These are phyloP conservation scores for Cyprinodon brontotheroides DNA, from an alignment of 2,113 vertebrate genomes.

Conservation along the genomic window DNA sequence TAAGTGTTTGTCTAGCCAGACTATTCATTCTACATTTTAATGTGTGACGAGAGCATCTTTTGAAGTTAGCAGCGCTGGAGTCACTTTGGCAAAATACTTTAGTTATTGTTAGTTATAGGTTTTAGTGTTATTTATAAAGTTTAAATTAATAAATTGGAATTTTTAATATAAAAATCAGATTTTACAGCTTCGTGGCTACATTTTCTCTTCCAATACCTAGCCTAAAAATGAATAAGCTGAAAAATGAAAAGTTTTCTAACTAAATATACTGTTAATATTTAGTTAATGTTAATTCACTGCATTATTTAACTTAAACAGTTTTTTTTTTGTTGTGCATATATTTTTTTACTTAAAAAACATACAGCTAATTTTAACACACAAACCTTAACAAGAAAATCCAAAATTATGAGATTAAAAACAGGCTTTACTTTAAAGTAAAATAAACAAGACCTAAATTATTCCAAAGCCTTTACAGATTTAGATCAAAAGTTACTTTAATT, in stretches of 20 bases:
- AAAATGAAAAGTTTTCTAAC: background rate
- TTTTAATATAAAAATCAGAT: slow-evolving; percentile 23
- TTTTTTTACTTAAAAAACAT: background rate
- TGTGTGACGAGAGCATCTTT: slow-evolving; percentile 62
- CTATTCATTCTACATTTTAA: slow-evolving; percentile 60
- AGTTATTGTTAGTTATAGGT: slow-evolving; percentile 32
- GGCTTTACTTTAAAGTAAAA: background rate
- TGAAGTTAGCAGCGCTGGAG: slow-evolving; percentile 54
- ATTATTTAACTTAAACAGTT: background rate
- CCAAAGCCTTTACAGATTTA: background rate
- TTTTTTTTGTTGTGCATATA: background rate
- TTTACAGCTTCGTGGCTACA: background rate
- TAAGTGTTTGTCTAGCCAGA: slow-evolving; percentile 63
- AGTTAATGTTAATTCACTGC: background rate
- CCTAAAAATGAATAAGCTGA: background rate
- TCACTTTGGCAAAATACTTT: slow-evolving; percentile 31
- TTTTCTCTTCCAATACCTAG: slow-evolving; percentile 3
- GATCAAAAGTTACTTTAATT: background rate
- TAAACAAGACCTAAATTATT: background rate
- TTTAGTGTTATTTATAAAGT: slow-evolving; percentile 33
- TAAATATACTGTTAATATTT: background rate
- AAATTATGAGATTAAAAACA: background rate
- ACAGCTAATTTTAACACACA: background rate
- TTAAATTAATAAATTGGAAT: slow-evolving; percentile 29
- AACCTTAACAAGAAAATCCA: background rate